phyloP scores from a whole-genome alignment of 1,140 invertebrate species.

The Drosophila bocki region DNA sequence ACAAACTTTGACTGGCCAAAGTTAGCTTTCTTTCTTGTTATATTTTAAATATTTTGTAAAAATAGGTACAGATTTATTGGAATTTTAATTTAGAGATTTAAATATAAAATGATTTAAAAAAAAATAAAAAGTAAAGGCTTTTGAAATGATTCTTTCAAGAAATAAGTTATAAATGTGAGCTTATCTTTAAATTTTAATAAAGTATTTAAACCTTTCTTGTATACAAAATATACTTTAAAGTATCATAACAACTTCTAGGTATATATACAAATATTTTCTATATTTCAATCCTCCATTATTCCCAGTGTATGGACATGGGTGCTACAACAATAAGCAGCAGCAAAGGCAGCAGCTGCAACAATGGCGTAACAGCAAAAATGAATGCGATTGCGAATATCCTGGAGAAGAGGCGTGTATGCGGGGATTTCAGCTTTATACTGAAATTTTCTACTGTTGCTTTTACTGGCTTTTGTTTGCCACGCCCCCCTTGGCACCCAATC shows the following conservation, averaged over 20 bases:
- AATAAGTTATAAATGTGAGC: background rate
- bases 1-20: too few species aligned
- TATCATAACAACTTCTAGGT: background rate
- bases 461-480: conserved; percentile 74
- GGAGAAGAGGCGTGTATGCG: conserved; percentile 6
- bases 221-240: background rate
- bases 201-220: background rate
- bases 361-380: conserved; percentile 67
- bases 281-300: background rate
- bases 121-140: background rate
- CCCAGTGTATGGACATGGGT: conserved; percentile 7
- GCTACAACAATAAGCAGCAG: conserved; percentile 38
- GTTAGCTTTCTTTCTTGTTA: too few species aligned
- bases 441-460: conserved; percentile 66
- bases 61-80: too few species aligned
- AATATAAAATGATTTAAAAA: background rate
- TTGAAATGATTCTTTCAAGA: background rate
- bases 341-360: conserved; percentile 71
- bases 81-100: background rate
- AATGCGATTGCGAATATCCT: conserved; percentile 45
- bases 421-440: background rate
- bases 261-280: background rate
- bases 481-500: background rate
- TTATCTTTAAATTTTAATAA: background rate
- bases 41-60: too few species aligned